Conservation (phyloP, 2,113 vertebrate species). For the Gnathonemus echidnorhynchus region DNA sequence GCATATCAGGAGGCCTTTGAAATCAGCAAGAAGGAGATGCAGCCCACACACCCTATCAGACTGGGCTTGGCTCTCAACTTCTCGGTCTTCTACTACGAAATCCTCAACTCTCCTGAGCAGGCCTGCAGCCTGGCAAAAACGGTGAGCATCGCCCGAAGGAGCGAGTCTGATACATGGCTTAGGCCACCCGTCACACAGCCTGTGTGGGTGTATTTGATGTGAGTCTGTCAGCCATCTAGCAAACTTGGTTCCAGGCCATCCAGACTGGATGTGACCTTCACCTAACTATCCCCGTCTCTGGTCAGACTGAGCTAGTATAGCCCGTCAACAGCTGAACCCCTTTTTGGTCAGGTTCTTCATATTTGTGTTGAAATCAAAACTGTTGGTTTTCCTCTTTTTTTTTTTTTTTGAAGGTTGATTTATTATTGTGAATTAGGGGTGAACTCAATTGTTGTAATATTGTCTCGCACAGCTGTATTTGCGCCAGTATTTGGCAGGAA, state of each 20-base stretch:
- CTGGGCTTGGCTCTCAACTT: slow-evolving; percentile 97
- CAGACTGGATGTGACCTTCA: not conserved
- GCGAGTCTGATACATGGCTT: not conserved
- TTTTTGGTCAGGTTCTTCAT: not conserved
- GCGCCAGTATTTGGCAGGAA: not conserved
- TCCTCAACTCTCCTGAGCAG: slow-evolving; percentile 94
- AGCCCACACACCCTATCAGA: slow-evolving; percentile 96
- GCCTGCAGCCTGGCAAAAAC: slow-evolving; percentile 94
- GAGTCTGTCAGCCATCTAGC: not conserved
- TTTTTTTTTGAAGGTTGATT: not conserved
- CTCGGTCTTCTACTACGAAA: slow-evolving; percentile 98
- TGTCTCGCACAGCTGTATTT: not conserved
- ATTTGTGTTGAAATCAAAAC: not conserved
- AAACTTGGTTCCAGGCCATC: no score
- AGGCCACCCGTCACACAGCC: not conserved
- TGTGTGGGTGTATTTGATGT: not conserved
- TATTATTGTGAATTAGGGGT: not conserved
- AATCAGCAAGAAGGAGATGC: slow-evolving; percentile 98
- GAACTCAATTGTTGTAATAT: not conserved
- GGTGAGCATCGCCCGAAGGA: slow-evolving; percentile 56
- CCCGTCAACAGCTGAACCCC: not conserved
- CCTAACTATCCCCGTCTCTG: not conserved
- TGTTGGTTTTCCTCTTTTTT: not conserved
- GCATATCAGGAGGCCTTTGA: slow-evolving; percentile 97
- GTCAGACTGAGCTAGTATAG: not conserved